Conservation (phyloP, 2,113 vertebrate species). For the Oostethus manadensis region DNA sequence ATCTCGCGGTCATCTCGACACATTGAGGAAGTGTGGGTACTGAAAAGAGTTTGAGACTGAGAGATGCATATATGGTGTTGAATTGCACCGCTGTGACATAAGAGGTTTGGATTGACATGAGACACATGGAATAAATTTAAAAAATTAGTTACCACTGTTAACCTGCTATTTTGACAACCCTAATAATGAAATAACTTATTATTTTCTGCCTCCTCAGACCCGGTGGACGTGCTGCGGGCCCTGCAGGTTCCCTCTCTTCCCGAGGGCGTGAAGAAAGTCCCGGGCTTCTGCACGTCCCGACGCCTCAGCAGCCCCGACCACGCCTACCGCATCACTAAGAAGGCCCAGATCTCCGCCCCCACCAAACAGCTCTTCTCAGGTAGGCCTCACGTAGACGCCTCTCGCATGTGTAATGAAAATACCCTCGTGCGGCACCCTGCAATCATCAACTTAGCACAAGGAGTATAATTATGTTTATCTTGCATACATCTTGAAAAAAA, state of each 20-base stretch:
- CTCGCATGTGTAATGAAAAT: conserved; percentile 7
- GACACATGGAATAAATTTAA: too few species aligned
- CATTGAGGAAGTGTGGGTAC: too few species aligned
- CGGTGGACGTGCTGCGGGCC: conserved; percentile 79
- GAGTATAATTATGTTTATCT: conserved; percentile 45
- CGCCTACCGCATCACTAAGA: conserved; percentile 82
- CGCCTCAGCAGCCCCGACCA: conserved; percentile 68
- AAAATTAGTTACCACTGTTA: too few species aligned
- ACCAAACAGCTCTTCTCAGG: conserved; percentile 86
- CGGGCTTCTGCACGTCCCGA: conserved; percentile 78
- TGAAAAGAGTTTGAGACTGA: too few species aligned
- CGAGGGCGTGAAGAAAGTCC: conserved; percentile 79
- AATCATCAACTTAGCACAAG: conserved; percentile 12
- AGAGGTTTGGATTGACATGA: too few species aligned
- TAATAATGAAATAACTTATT: too few species aligned
- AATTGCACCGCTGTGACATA: too few species aligned
- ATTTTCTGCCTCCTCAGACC: conserved; percentile 39
- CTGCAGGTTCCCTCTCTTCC: conserved; percentile 83
- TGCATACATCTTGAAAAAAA: too few species aligned
- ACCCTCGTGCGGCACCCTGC: conserved; percentile 5
- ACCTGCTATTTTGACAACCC: too few species aligned
- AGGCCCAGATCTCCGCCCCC: conserved; percentile 87
- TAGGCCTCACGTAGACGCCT: conserved; percentile 7
- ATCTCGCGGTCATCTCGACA: too few species aligned
- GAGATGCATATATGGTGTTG: too few species aligned